Percentiles rank a stretch among this genome's conserved stretches.
Evolutionary conservation across 2,888 invertebrate species (phyloP).

Genomic region (Drosophila crucigera): DNA sequence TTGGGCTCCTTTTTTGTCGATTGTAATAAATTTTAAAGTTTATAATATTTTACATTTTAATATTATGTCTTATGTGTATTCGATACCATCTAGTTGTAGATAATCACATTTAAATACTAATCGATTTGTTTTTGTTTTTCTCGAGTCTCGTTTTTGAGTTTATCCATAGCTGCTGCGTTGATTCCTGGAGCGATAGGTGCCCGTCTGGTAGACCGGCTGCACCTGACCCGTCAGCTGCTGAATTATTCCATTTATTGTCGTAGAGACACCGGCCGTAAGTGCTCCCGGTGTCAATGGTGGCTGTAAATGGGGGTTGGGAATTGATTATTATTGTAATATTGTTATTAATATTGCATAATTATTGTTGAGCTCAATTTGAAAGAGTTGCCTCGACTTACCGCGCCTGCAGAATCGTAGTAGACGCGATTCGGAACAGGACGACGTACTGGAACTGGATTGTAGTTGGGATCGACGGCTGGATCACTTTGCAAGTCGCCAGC

Average conservation of each 20-base stretch:
- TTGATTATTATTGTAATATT: background rate
- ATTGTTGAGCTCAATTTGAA: background rate
- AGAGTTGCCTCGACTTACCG: conserved; percentile 66
- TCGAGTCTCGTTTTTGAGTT: background rate
- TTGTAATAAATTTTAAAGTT: background rate
- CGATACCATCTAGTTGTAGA: conserved; percentile 29
- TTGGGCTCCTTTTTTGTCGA: background rate
- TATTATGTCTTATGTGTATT: background rate
- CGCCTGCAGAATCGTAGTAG: conserved; percentile 75
- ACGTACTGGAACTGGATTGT: conserved; percentile 59
- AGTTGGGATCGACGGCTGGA: conserved; percentile 81
- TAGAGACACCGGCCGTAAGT: conserved; percentile 82
- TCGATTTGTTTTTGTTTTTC: conserved; percentile 7
- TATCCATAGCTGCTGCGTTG: conserved; percentile 64
- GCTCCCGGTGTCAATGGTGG: conserved; percentile 78
- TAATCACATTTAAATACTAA: conserved; percentile 36
- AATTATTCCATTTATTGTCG: conserved; percentile 83
- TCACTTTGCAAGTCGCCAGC: conserved; percentile 70
- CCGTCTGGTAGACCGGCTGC: conserved; percentile 78
- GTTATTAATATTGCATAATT: background rate
- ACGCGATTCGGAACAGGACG: conserved; percentile 73
- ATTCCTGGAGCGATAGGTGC: conserved; percentile 58
- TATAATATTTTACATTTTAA: background rate
- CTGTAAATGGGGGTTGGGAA: conserved; percentile 49
- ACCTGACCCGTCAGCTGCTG: conserved; percentile 83